A percentile compares a stretch with the other conserved stretches of the same genome.
phyloP scores from a whole-genome alignment of 1,140 invertebrate genomes.

The Saccostrea echinata region DNA sequence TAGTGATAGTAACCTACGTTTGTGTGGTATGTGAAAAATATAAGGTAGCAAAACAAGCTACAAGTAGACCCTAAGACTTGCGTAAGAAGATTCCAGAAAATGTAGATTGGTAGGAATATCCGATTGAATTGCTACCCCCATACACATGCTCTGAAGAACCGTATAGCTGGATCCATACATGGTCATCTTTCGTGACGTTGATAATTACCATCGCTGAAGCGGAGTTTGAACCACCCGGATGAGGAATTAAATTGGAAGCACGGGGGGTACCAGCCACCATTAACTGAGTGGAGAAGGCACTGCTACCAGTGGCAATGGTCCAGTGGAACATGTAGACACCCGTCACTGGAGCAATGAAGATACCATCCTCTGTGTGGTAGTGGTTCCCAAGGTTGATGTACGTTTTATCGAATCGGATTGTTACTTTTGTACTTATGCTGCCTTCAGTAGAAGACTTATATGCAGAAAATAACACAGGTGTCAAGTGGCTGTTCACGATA shows the following conservation, averaged over 20 bases:
- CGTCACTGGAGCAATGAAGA: background rate
- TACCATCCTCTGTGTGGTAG: background rate
- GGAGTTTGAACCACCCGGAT: background rate
- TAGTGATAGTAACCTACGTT: too few species aligned
- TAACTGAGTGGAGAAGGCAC: background rate
- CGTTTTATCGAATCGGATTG: background rate
- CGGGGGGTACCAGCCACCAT: background rate
- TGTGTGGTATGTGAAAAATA: too few species aligned
- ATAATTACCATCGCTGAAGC: conserved; percentile 3
- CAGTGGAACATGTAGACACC: conserved; percentile 10
- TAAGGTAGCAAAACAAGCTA: too few species aligned
- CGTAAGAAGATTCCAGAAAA: conserved; percentile 17
- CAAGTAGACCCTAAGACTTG: background rate
- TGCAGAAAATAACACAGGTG: background rate
- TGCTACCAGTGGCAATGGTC: background rate
- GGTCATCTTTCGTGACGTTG: background rate
- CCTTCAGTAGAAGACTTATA: background rate
- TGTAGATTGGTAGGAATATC: background rate
- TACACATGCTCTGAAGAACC: background rate
- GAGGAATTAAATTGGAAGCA: background rate
- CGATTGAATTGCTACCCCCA: background rate
- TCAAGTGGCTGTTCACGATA: background rate
- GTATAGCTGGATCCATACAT: background rate
- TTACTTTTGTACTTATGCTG: background rate
- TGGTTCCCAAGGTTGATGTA: background rate